Evolutionary conservation across 2,797 vertebrate species (phyloP).

Genomic region (Brachymystax lenok): DNA sequence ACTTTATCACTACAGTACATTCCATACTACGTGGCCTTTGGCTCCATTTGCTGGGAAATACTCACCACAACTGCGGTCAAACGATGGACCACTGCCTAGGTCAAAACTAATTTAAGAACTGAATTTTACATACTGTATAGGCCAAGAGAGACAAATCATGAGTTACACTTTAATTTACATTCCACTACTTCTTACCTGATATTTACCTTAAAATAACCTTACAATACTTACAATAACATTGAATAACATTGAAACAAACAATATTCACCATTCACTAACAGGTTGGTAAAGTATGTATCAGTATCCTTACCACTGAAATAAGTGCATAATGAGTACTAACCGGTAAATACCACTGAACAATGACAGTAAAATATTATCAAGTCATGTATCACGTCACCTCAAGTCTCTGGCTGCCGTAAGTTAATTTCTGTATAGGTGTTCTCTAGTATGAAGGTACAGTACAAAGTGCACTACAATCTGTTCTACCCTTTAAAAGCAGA

Average conservation of each 20-base stretch:
- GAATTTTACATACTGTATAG: constrained; percentile 32
- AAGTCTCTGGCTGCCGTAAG: constrained; percentile 16
- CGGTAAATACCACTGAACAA: not conserved
- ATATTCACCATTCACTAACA: not conserved
- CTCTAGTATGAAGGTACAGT: not conserved
- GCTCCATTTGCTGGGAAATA: constrained; percentile 9
- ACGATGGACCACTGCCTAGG: constrained; percentile 26
- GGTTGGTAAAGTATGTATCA: not conserved
- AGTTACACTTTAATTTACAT: not conserved
- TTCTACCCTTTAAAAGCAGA: constrained; percentile 17
- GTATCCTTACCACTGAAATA: not conserved
- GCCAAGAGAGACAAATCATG: constrained; percentile 15
- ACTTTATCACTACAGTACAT: not conserved
- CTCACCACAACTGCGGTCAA: not conserved
- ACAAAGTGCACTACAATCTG: not conserved
- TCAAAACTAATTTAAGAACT: constrained; percentile 7
- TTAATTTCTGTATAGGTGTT: not conserved
- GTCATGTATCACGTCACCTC: not conserved
- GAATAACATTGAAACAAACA: not conserved
- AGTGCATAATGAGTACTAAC: not conserved
- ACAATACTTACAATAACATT: not conserved
- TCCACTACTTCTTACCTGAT: not conserved
- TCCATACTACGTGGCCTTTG: constrained; percentile 18
- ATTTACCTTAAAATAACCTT: not conserved
- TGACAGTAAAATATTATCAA: not conserved